Base-by-base conservation (phyloP, 37 sponge, comb jelly and placozoan genomes). In the Amphimedon queenslandica region DNA sequence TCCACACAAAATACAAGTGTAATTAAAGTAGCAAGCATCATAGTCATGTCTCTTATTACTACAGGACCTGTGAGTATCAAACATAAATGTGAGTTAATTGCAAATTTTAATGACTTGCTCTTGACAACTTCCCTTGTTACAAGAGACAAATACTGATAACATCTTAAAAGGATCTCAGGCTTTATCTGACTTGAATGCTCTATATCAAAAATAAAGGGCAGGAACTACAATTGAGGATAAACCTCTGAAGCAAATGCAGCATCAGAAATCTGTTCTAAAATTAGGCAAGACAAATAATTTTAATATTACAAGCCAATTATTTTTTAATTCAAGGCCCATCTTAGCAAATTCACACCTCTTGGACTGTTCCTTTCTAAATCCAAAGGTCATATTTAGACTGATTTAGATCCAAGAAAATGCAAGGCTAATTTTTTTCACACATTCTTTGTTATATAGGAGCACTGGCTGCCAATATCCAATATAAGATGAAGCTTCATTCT, bases 381-480 rank as follows among this genome's bases (percentile, higher is more conserved):
- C 77, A 64, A 76, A 76, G 10, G 77, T 42, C 20, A 66, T 66
- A 76, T 76, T 16, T 65, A 66, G 37, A 77, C 25, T 2, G 56
- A 47, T 34, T 66, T 53, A 24, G 30, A 38, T 18, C 56, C 67
- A 39, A 20, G 30, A 27, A 57, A 51, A 38, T 42, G 20, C 67
- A 66, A 27, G 66, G 77, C 37, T 13, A 21, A 20, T 47, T 66
- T 67, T 21, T 66, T 36, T 27, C 67, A 5, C 67, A n/a, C 27
- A 18, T 47, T 47, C 13, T 43, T 67, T 29, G 76, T 38, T 23
- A 77, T 42, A 47, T 77, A 66, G 36, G 77, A 76, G 5, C 31
- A 20, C 55, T 76, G 77, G 37, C 77, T 77, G 20, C 77, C 68
- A 27, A 56, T 77, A 57, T 77, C 77, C 37, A 77, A 66, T 2